These are phyloP conservation scores for Pelecanoides urinatrix DNA, from an alignment of 2,113 vertebrate species.

Conservation along the genomic window DNA sequence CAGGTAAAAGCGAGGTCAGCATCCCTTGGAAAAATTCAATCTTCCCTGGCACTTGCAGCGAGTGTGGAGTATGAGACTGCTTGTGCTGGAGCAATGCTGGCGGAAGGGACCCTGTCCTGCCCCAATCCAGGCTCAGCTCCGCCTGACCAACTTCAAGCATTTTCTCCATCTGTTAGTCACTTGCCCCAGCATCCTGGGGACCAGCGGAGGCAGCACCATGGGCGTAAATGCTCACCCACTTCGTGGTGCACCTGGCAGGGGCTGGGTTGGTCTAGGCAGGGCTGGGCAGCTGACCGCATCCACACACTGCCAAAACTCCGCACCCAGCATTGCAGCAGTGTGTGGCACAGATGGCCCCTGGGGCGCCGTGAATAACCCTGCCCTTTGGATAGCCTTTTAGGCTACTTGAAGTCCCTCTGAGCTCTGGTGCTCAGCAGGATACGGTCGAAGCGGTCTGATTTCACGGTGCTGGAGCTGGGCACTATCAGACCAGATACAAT, in stretches of 20 bases:
- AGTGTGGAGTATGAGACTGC: neutral
- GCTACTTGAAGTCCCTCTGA: neutral
- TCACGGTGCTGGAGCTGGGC: neutral
- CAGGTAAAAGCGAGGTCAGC: neutral
- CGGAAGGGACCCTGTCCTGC: neutral
- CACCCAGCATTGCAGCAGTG: neutral
- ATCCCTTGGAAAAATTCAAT: neutral
- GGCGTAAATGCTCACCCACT: fast-evolving
- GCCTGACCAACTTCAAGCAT: neutral
- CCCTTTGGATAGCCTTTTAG: neutral
- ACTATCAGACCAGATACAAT: neutral
- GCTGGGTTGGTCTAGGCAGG: neutral
- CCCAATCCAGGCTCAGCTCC: neutral
- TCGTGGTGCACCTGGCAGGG: fast-evolving
- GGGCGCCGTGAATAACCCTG: fast-evolving
- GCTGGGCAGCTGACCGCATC: neutral
- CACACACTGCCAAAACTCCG: fast-evolving
- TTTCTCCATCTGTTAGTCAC: neutral
- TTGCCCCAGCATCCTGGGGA: neutral
- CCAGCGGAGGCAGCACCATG: fast-evolving
- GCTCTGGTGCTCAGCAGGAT: neutral
- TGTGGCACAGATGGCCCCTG: neutral
- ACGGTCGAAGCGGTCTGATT: fast-evolving
- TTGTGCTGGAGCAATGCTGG: neutral
- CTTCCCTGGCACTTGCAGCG: neutral